These are phyloP conservation scores for Plotosus lineatus DNA, from an alignment of 2,113 vertebrate species.

Conservation along the genomic window DNA sequence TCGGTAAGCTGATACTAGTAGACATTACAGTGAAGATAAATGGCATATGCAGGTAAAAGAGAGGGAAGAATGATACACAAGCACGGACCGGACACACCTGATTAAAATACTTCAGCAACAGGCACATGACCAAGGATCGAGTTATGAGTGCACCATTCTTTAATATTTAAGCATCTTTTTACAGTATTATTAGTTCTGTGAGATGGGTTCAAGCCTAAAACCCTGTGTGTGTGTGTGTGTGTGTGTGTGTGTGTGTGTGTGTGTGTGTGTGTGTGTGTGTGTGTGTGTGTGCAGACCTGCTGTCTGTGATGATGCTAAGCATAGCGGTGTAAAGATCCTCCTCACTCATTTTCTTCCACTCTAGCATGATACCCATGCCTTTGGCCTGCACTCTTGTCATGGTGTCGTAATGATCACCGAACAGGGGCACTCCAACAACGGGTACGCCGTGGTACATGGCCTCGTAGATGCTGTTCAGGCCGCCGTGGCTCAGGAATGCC, in stretches of 20 bases:
- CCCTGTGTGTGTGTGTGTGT: neutral
- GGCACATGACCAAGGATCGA: too few species aligned
- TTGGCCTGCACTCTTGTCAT: conserved; percentile 97
- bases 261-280: conserved; percentile 36
- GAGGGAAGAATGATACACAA: too few species aligned
- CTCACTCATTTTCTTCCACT: conserved; percentile 91
- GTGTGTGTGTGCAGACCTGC: conserved; percentile 74
- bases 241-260: neutral
- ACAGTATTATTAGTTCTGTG: neutral
- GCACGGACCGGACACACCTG: too few species aligned
- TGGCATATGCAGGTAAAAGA: too few species aligned
- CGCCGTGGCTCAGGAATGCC: conserved; percentile 94
- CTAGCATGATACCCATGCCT: conserved; percentile 94
- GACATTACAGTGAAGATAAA: too few species aligned
- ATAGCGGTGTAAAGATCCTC: conserved; percentile 82
- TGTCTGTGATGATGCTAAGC: conserved; percentile 83
- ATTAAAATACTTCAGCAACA: too few species aligned
- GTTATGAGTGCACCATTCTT: too few species aligned
- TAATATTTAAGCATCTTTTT: neutral
- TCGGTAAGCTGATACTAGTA: too few species aligned
- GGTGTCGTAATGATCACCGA: conserved; percentile 97
- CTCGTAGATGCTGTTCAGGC: conserved; percentile 97
- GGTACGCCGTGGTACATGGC: conserved; percentile 98
- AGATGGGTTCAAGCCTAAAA: neutral
- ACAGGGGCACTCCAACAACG: conserved; percentile 93